phyloP scores from a whole-genome alignment of 2,888 invertebrate species.

The Nomada ruficornis region DNA sequence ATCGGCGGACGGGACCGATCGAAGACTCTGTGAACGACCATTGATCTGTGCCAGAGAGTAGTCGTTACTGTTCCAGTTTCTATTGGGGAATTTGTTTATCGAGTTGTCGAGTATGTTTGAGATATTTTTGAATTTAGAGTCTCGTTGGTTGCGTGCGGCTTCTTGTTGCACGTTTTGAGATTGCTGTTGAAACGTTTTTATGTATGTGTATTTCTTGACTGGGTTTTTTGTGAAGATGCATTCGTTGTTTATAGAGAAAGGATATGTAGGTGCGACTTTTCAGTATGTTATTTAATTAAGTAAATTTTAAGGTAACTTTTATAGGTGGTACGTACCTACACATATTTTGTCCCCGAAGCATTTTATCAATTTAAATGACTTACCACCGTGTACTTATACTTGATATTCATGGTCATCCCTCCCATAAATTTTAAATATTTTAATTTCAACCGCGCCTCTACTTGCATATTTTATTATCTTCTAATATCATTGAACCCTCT shows the following conservation, averaged over 20 bases:
- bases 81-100: background rate
- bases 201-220: too few relatives aligned
- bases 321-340: too few relatives aligned
- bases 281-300: too few relatives aligned
- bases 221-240: too few relatives aligned
- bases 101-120: background rate
- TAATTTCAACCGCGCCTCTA: background rate
- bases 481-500: background rate
- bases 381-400: too few relatives aligned
- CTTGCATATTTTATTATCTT: background rate
- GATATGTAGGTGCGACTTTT: too few relatives aligned
- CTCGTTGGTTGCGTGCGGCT: background rate
- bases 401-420: too few relatives aligned
- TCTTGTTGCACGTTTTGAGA: background rate
- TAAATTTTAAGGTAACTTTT: too few relatives aligned
- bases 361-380: too few relatives aligned
- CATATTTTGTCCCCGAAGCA: too few relatives aligned
- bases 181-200: too few relatives aligned
- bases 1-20: slow-evolving; percentile 30
- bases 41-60: background rate
- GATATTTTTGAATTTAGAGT: background rate
- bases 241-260: too few relatives aligned
- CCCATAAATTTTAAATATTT: background rate
- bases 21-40: slow-evolving; percentile 17
- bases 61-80: background rate